A percentile compares a stretch with the other conserved stretches of the same genome.
These are phyloP conservation scores for Theristicus caerulescens DNA, from an alignment of 2,113 vertebrate genomes.

Conservation along the genomic window DNA sequence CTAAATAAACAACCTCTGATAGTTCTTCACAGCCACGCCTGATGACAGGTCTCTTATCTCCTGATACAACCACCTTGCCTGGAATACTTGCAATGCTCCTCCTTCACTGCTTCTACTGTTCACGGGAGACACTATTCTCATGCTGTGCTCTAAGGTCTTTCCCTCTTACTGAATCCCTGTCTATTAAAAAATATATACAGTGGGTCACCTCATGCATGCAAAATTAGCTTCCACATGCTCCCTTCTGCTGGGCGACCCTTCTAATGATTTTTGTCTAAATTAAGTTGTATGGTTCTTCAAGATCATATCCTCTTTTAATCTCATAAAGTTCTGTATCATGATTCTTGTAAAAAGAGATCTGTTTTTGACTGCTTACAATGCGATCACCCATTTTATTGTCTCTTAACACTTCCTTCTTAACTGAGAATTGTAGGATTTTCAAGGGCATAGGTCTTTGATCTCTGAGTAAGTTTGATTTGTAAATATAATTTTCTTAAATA, in stretches of 20 bases:
- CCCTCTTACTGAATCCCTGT: not conserved
- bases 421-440: slow-evolving; percentile 4
- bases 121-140: not conserved
- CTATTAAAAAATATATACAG: not conserved
- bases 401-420: slow-evolving; percentile 36
- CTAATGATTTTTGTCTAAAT: not conserved
- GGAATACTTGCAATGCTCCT: not conserved
- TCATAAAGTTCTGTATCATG: not conserved
- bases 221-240: not conserved
- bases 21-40: not conserved
- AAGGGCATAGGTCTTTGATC: not conserved
- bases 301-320: not conserved
- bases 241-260: not conserved
- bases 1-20: not conserved
- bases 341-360: not conserved
- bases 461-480: slow-evolving; percentile 26
- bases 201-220: not conserved
- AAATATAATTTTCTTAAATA: slow-evolving; percentile 45
- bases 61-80: not conserved
- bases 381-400: slow-evolving; percentile 9
- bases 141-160: not conserved
- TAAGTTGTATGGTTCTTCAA: not conserved
- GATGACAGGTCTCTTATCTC: not conserved
- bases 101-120: not conserved
- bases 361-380: not conserved